Base-by-base conservation (phyloP, 2,888 invertebrate genomes). In the Alloplasta piceator region DNA sequence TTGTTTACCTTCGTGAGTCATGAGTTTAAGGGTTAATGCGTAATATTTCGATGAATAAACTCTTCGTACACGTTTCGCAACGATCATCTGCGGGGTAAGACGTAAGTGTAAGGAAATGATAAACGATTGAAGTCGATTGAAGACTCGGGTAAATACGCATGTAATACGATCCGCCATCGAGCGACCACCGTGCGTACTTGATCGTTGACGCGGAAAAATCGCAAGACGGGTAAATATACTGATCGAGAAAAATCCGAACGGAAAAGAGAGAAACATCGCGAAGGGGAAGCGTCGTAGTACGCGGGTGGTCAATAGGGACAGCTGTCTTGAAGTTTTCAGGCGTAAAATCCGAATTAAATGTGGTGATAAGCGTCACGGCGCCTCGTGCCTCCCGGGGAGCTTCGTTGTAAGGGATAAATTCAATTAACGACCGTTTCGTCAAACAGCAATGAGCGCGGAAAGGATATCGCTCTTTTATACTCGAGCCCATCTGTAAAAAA, bases 301-400 rank as follows among this genome's bases (percentile, higher is more conserved):
- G 41, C 43, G 70, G 76, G 81, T 84, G 85, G 87, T 89, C 89
- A 90, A 90, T 88, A 85, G 87, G 66, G 80, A 75, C 85, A 86
- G 85, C 89, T 91, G 91, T 91, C 89, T 88, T 85, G 78, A 87
- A 82, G 87, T 89, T 87, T 86, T 88, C 85, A 86, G 84, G 87
- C 90, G 85, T 90, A 89, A 91, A 90, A 91, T 89, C 87, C 85
- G 26, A 86, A 90, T 90, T 89, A 89, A 88, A 87, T 88, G 87
- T 87, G 84, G 84, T 86, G 88, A 87, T 88, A 87, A 87, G 86
- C 86, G 85, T 82, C 39, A 4, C 72, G 90, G 90, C 90, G 90
- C 90, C 89, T 85, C 83, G 82, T 70, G 73, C 66, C 73, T 26
- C 72, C 48, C 73, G 73, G 58, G 6, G 70, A 72, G 52, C 76